These are phyloP conservation scores for Carollia perspicillata DNA, from an alignment of 2,113 vertebrate species.

Conservation along the genomic window DNA sequence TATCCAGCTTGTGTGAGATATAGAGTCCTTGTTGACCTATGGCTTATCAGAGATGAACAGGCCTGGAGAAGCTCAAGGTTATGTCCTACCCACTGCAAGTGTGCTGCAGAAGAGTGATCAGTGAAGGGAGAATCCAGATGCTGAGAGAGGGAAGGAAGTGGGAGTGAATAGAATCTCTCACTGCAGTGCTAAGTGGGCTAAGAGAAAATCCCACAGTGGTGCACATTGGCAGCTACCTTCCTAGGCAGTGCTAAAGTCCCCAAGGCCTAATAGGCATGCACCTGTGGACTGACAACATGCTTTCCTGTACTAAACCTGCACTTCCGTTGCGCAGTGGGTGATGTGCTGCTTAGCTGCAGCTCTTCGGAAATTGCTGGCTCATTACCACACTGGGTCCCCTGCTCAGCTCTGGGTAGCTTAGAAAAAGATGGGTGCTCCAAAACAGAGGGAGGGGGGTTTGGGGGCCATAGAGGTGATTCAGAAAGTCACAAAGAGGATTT, in stretches of 20 bases:
- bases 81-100: not conserved
- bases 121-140: not conserved
- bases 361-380: not conserved
- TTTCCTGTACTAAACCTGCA: not conserved
- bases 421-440: not conserved
- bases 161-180: not conserved
- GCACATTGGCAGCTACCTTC: not conserved
- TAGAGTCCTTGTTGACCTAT: not conserved
- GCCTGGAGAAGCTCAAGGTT: not conserved
- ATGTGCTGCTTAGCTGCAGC: not conserved
- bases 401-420: not conserved
- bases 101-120: not conserved
- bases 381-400: not conserved
- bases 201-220: not conserved
- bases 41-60: not conserved
- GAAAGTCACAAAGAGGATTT: not conserved
- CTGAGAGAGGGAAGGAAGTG: not conserved
- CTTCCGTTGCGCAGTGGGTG: not conserved
- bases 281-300: not conserved
- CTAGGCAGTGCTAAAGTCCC: not conserved
- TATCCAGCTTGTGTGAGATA: not conserved
- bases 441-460: not conserved
- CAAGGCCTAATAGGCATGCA: not conserved
- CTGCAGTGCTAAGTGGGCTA: not conserved
- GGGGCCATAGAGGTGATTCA: not conserved